phyloP scores from a whole-genome alignment of 2,888 invertebrate species.

The Mystacides longicornis region DNA sequence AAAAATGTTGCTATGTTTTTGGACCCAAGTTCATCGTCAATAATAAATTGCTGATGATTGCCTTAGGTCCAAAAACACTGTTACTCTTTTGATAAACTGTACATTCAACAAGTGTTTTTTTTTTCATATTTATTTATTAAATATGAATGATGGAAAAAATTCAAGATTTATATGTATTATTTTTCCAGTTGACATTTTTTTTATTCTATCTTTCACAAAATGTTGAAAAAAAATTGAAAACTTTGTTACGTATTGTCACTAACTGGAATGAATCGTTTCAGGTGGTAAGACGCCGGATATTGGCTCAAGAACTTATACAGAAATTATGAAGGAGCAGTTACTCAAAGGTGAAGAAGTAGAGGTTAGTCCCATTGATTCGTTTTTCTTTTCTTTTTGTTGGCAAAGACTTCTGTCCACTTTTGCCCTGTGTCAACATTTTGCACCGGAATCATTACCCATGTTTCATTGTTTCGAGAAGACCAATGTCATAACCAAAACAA shows the following conservation, averaged over 20 bases:
- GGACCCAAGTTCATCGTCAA: too few species aligned
- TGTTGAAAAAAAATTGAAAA: neutral
- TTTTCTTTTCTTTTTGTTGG: too few species aligned
- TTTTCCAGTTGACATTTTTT: neutral
- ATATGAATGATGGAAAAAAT: neutral
- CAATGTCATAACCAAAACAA: too few species aligned
- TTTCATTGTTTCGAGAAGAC: too few species aligned
- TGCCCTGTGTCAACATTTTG: too few species aligned
- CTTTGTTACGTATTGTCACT: neutral
- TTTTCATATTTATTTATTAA: neutral
- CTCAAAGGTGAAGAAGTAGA: slow-evolving; percentile 87
- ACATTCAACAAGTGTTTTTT: too few species aligned
- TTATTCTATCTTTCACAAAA: neutral
- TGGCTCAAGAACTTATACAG: slow-evolving; percentile 87
- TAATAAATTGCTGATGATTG: too few species aligned
- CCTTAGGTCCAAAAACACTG: too few species aligned
- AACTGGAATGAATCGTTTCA: slow-evolving; percentile 49
- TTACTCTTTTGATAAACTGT: too few species aligned
- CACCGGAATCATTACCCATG: too few species aligned
- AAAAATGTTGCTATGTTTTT: too few species aligned
- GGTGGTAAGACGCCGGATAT: slow-evolving; percentile 98
- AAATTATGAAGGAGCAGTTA: slow-evolving; percentile 95
- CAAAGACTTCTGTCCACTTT: too few species aligned
- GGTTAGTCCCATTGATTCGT: slow-evolving; percentile 45
- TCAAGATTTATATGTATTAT: neutral